Percentiles rank a stretch among this genome's conserved stretches.
These are phyloP conservation scores for Perizoma flavofasciatum DNA, from an alignment of 2,888 invertebrate genomes.

Conservation along the genomic window DNA sequence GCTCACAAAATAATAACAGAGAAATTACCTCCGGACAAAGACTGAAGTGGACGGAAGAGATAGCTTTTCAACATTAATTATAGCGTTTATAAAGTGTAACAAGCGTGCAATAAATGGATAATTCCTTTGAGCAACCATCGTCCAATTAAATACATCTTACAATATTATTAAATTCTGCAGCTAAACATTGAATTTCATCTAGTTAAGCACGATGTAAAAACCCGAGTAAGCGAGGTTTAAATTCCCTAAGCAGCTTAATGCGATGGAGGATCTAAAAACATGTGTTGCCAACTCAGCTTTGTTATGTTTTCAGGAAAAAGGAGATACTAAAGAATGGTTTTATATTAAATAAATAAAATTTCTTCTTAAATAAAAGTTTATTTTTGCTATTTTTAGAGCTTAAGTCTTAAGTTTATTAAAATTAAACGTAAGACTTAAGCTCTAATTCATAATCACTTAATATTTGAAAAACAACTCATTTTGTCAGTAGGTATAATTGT, in stretches of 20 bases:
- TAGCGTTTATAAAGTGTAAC: constrained; percentile 12
- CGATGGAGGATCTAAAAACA: constrained; percentile 18
- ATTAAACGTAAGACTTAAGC: no score
- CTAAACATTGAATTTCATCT: constrained; percentile 6
- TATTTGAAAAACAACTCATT: no score
- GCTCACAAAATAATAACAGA: constrained; percentile 23
- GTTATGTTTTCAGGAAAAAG: neutral
- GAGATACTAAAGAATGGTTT: no score
- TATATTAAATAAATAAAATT: no score
- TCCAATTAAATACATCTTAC: neutral
- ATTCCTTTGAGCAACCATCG: constrained; percentile 1
- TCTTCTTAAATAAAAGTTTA: no score
- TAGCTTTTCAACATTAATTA: constrained; percentile 21
- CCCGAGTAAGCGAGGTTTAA: constrained; percentile 20
- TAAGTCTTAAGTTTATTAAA: no score
- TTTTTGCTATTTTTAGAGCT: no score
- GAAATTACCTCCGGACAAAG: constrained; percentile 18
- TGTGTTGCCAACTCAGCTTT: constrained; percentile 21
- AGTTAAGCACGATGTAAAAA: constrained; percentile 1
- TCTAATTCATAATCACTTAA: no score
- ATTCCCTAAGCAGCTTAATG: constrained; percentile 18
- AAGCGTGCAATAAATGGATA: neutral
- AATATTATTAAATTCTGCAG: neutral
- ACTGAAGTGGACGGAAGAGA: constrained; percentile 21
- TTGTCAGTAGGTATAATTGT: no score